phyloP scores from a whole-genome alignment of 2,888 invertebrate genomes.

The Apamea crenata region DNA sequence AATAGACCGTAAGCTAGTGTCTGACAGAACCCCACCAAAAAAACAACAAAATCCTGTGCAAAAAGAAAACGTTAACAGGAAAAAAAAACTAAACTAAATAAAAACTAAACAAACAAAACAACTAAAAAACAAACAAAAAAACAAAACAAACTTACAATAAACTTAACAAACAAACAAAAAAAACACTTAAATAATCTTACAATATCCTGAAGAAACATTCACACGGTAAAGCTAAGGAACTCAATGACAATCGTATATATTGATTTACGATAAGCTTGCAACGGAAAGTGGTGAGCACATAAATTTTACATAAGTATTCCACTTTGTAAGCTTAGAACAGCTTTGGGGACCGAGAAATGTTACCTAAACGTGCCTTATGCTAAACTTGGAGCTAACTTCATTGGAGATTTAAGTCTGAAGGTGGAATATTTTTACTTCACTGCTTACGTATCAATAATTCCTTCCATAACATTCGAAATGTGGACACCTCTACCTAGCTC shows the following conservation, averaged over 20 bases:
- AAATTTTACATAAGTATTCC: slow-evolving; percentile 55
- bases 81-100: too few species aligned
- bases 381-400: slow-evolving; percentile 24
- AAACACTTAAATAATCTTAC: too few species aligned
- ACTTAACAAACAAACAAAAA: too few species aligned
- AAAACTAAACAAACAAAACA: too few species aligned
- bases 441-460: background rate
- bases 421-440: slow-evolving; percentile 1
- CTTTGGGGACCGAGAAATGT: slow-evolving; percentile 28
- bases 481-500: background rate
- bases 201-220: background rate
- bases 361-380: slow-evolving; percentile 38
- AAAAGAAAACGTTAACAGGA: too few species aligned
- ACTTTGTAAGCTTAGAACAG: slow-evolving; percentile 42
- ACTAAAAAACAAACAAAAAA: too few species aligned
- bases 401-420: background rate
- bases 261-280: slow-evolving; percentile 42
- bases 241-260: slow-evolving; percentile 15
- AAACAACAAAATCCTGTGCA: background rate
- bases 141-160: too few species aligned
- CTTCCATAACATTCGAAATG: background rate
- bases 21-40: background rate
- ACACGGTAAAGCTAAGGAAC: background rate
- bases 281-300: slow-evolving; percentile 26
- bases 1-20: background rate